phyloP scores from a whole-genome alignment of 2,113 vertebrate genomes.

The Macrotis lagotis region DNA sequence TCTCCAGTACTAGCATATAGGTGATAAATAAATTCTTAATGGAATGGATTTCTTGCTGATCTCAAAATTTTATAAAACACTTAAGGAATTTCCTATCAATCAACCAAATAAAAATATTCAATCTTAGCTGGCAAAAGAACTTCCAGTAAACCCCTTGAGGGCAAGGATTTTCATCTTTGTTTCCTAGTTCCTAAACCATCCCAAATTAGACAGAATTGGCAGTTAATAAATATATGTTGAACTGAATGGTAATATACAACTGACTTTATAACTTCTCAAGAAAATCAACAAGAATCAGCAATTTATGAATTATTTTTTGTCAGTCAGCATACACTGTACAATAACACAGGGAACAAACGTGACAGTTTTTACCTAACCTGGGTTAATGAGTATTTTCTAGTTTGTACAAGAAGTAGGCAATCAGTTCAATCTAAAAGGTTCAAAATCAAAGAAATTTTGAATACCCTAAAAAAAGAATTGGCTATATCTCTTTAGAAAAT shows the following conservation, averaged over 20 bases:
- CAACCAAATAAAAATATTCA: no score
- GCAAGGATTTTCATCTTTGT: no score
- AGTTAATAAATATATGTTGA: no score
- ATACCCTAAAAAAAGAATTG: neutral
- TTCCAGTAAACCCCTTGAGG: no score
- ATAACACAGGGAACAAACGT: conserved; percentile 34
- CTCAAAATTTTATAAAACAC: no score
- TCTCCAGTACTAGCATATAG: no score
- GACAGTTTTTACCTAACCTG: conserved; percentile 42
- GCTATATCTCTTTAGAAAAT: conserved; percentile 39
- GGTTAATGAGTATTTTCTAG: neutral
- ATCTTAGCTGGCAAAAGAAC: no score
- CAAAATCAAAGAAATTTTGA: conserved; percentile 32
- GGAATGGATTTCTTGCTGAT: no score
- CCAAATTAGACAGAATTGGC: no score
- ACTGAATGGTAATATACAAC: neutral
- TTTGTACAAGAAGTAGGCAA: neutral
- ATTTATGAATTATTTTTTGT: conserved; percentile 24
- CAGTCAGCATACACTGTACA: neutral
- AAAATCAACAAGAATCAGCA: conserved; percentile 12
- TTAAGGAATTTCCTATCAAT: no score
- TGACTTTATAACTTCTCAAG: conserved; percentile 27
- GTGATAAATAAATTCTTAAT: no score
- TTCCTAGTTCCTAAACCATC: no score
- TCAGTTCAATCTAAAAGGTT: conserved; percentile 14